phyloP scores from a whole-genome alignment of 30 jellyfish, hydroid and myxozoan genomes.

The Aurelia aurita region DNA sequence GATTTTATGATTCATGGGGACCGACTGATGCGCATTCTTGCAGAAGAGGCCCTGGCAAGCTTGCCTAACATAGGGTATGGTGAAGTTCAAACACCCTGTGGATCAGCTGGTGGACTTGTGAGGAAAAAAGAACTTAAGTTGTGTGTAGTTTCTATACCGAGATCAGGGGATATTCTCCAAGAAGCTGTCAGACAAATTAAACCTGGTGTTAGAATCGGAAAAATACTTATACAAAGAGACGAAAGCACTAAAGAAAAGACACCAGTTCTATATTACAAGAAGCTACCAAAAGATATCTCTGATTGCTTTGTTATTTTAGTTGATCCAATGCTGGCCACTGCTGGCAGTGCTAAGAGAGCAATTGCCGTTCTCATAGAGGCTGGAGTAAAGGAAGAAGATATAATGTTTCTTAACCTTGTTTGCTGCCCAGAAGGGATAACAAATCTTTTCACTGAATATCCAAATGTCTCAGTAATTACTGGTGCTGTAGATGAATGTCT shows the following conservation, averaged over 20 bases:
- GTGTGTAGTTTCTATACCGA: slow-evolving; percentile 87
- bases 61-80: slow-evolving; percentile 79
- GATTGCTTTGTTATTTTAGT: slow-evolving; percentile 86
- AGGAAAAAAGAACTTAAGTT: slow-evolving; percentile 49
- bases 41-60: slow-evolving; percentile 93
- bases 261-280: slow-evolving; percentile 83
- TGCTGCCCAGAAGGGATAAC: slow-evolving; percentile 93
- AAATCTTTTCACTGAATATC: slow-evolving; percentile 62
- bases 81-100: slow-evolving; percentile 89
- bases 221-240: slow-evolving; percentile 87
- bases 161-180: slow-evolving; percentile 95
- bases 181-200: slow-evolving; percentile 89
- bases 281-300: slow-evolving; percentile 82
- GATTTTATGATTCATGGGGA: slow-evolving; percentile 88
- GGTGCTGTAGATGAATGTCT: slow-evolving; percentile 80
- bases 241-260: slow-evolving; percentile 79
- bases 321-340: slow-evolving; percentile 97
- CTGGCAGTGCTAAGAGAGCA: slow-evolving; percentile 91
- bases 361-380: slow-evolving; percentile 87
- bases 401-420: slow-evolving; percentile 85
- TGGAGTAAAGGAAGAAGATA: slow-evolving; percentile 80
- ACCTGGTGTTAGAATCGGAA: slow-evolving; percentile 93
- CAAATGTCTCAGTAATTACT: slow-evolving; percentile 78
- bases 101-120: slow-evolving; percentile 71
- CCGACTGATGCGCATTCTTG: slow-evolving; percentile 89